A percentile compares a stretch with the other conserved stretches of the same genome.
phyloP scores from a whole-genome alignment of 2,888 invertebrate species.

The Folsomia candida region DNA sequence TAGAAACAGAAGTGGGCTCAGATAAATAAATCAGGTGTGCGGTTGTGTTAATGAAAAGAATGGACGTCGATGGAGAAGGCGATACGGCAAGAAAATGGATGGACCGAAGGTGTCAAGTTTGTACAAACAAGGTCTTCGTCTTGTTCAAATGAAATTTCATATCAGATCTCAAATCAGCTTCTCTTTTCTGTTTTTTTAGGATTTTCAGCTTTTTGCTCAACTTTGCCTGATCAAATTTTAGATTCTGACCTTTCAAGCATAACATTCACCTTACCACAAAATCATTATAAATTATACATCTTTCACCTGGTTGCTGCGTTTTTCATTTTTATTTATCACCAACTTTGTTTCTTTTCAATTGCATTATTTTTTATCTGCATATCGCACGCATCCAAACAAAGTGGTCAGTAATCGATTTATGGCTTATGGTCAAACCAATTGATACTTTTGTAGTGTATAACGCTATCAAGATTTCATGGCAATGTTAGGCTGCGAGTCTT shows the following conservation, averaged over 20 bases:
- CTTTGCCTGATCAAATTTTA: background rate
- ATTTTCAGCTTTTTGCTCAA: background rate
- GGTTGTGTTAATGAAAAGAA: constrained; percentile 44
- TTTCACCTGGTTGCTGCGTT: constrained; percentile 12
- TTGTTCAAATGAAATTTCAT: constrained; percentile 17
- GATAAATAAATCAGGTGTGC: constrained; percentile 46
- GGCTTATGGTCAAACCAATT: background rate
- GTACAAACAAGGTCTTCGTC: constrained; percentile 27
- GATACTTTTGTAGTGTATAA: background rate
- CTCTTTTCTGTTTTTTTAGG: background rate
- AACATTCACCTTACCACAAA: constrained; percentile 14
- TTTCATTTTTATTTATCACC: constrained; percentile 12
- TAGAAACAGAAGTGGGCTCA: constrained; percentile 40
- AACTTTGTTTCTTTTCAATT: background rate
- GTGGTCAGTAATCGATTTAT: background rate
- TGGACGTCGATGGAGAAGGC: constrained; percentile 34
- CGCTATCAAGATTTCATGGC: background rate
- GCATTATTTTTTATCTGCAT: no score
- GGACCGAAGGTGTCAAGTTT: constrained; percentile 31
- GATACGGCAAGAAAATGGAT: constrained; percentile 21
- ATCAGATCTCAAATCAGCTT: constrained; percentile 16
- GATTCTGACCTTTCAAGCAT: background rate
- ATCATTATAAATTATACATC: background rate
- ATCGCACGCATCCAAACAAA: background rate
- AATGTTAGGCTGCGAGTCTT: background rate